Base-by-base conservation (phyloP, 2,797 vertebrate genomes). In the Apogon talboti region DNA sequence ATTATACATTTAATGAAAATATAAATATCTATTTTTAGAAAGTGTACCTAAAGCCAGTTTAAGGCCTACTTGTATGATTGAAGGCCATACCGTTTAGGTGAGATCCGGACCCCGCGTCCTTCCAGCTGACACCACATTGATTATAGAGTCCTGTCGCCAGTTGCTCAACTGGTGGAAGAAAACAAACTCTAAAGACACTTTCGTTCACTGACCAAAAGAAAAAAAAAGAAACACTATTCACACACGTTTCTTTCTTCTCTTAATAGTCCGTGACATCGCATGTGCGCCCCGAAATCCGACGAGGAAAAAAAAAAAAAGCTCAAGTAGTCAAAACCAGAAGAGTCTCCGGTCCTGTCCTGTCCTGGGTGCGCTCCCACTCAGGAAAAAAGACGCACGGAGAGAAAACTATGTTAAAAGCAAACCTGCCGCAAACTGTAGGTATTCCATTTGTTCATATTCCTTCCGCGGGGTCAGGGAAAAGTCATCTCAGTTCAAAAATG, bases 41-140 rank as follows among this genome's bases (percentile, higher is more conserved):
- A 8, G 2, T 35, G 6, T 24, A 1, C 11, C 0, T 48, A 11
- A 18, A 54, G 33, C 9, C 0, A 19, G 11, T 49, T 50, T 7
- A 0, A 56, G 62, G 63, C 35, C 55, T 71, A 1, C 30, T 0
- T 62, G 62, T 6, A 1, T 30, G 67, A n/a, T 56, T 60, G 33
- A 40, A 18, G 13, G 35, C 3, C 90, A 30, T 94, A 94, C 94
- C 93, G 91, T 93, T 93, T 91, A 92, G 93, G 92, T 93, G 93
- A 94, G 92, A 93, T 92, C 92, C 92, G 92, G 92, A 93, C 94
- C 92, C 81, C 89, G 77, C 91, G 93, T 92, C 89, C 90, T 90
- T 87, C 89, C 92, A 90, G 91, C 89, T 85, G 90, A 92, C 87
- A 85, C 91, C 92, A 84, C 94, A 95, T 95, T 93, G 92, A 93